Base-by-base conservation (phyloP, 2,888 invertebrate species). In the Dynastes maya region DNA sequence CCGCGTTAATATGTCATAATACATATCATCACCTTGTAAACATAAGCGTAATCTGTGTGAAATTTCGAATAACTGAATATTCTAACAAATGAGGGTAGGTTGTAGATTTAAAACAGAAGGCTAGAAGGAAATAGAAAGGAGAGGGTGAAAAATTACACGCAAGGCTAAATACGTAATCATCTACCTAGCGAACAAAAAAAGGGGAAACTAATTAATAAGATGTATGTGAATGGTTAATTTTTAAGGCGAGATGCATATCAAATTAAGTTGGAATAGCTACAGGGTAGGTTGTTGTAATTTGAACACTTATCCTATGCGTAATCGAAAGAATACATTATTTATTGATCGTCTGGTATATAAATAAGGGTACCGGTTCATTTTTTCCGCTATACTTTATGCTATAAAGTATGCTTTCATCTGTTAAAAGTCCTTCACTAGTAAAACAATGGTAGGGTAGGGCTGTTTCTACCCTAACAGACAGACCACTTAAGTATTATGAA, bases 401-500 rank as follows among this genome's bases (percentile, higher is more conserved):
- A 58, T 71, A 71, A 71, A 71, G 76, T 29, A 76, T 32, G 63
- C 65, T 76, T 65, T 76, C 64, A 65, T 76, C 76, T 76, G 64
- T 51, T 78, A 65, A 78, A 78, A 78, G 72, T 51, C 40, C 75
- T 68, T 67, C 58, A 61, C 64, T 68, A 68, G 13, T 75, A 78
- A 78, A 78, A 78, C 78, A 78, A 78, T 45, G 74, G 67, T 61
- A 65, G 74, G 68, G 71, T 61, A 49, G 71, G 77, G 77, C 70
- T 74, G 64, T 53, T 67, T 64, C 77, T 58, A 76, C 78, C 74
- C 81, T 78, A 78, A 79, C 78, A 78, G 72, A 80, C 65, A 64
- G 76, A 79, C 80, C 80, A 80, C 81, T 81, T 80, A 78, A 79
- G 80, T 82, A 83, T 84, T 83, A 81, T 85, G 81, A 84, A 86